These are phyloP conservation scores for Coturnix japonica DNA, from an alignment of 2,113 vertebrate genomes.

Conservation along the genomic window DNA sequence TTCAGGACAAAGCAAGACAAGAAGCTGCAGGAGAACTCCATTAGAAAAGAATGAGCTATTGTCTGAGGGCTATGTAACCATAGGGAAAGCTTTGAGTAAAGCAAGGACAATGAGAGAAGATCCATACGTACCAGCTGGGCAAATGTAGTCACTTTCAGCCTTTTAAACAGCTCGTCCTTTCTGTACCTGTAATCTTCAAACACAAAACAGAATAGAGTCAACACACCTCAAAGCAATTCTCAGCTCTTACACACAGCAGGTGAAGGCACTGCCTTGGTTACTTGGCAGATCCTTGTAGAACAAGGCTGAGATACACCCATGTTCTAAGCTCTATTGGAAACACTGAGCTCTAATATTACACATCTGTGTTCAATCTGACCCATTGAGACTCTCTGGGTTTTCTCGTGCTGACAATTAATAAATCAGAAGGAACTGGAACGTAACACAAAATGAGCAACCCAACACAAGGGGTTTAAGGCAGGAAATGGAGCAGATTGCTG, in stretches of 20 bases:
- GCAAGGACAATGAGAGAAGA: not conserved
- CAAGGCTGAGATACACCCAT: fast-evolving
- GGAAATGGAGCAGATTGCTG: fast-evolving
- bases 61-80: not conserved
- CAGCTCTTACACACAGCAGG: not conserved
- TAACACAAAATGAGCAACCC: not conserved
- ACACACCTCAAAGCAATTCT: not conserved
- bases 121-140: conserved; percentile 89
- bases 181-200: conserved; percentile 92
- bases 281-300: fast-evolving
- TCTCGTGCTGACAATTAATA: not conserved
- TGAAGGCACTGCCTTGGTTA: not conserved
- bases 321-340: not conserved
- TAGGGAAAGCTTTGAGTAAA: not conserved
- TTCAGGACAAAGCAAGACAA: not conserved
- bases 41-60: fast-evolving
- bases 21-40: not conserved
- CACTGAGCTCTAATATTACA: not conserved
- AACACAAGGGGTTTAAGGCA: not conserved
- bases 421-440: not conserved
- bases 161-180: conserved; percentile 95
- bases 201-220: conserved; percentile 7
- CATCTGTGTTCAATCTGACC: fast-evolving
- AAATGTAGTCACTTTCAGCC: conserved; percentile 94
- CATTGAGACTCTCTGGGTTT: not conserved